Base-by-base conservation (phyloP, 2,888 invertebrate species). In the Buathra laborator region DNA sequence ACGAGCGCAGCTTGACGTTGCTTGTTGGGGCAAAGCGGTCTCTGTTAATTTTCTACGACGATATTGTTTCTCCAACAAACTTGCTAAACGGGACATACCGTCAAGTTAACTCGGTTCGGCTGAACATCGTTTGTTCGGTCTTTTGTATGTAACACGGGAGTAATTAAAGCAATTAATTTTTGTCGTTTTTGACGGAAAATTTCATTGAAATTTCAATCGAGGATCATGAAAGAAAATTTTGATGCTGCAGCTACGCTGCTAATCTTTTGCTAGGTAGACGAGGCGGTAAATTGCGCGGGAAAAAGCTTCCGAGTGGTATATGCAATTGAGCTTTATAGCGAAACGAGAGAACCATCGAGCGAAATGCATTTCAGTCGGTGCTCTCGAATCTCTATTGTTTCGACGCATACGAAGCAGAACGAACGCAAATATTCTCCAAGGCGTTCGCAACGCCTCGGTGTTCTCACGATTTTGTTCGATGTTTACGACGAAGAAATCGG, bases 41-140 rank as follows among this genome's bases (percentile, higher is more conserved):
- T 19, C 70, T 70, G 75, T 83, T 83, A 74, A 83, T 70, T 83
- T 70, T 32, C 64, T 64, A 32, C 51, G 19, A 62, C 68, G 46
- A 32, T 67, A 59, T 44, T 75, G 48, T 29, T 44, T 43, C 68
- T 71, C 62, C 51, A 37, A 10, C 24, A 59, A 81, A 81, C 70
- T 37, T 37, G 37, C 37, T 37, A 1, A 37, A 37, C 37, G 37
- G 0, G 6, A 37, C 37, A 37, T 37, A 37, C 37, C 9, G 37
- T 37, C 37, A 9, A 37, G 37, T 9, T 37, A 1, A 37, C 37
- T 37, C 37, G 37, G 0, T 37, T 1, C 37, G 9, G 9, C 37
- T 5, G 6, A 0, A 9, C 37, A 9, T 7, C 37, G 37, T 7
- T 37, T 9, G 37, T 37, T 37, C 7, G 37, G 37, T 5, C 37